These are phyloP conservation scores for Stictocephala bisonia DNA, from an alignment of 2,888 invertebrate genomes.

Conservation along the genomic window DNA sequence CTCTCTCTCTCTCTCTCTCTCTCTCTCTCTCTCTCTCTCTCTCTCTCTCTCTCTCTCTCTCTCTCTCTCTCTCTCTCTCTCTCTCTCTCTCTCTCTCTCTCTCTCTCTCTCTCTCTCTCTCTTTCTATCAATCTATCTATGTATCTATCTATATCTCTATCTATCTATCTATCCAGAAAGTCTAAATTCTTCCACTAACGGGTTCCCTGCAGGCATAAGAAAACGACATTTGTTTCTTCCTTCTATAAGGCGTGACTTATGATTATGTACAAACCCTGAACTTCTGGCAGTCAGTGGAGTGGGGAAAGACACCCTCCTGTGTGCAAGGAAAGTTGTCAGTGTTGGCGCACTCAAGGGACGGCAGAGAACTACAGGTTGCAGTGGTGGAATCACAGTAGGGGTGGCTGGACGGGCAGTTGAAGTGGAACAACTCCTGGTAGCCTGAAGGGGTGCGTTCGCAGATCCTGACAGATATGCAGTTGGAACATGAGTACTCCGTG, in stretches of 20 bases:
- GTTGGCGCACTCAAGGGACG: not conserved
- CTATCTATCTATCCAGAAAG: too few species aligned
- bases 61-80: slow-evolving; percentile 19
- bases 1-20: not conserved
- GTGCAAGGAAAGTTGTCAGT: slow-evolving; percentile 1
- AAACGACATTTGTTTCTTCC: too few species aligned
- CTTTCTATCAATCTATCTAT: too few species aligned
- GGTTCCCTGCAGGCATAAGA: too few species aligned
- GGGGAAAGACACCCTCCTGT: slow-evolving; percentile 14
- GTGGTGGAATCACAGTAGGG: slow-evolving; percentile 8
- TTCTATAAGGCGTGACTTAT: not conserved
- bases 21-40: slow-evolving; percentile 33
- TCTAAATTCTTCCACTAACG: too few species aligned
- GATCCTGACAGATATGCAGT: not conserved
- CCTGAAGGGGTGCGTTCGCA: not conserved
- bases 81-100: not conserved
- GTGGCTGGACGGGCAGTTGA: not conserved
- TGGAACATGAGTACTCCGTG: not conserved
- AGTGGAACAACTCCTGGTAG: not conserved
- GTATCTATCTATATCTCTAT: too few species aligned
- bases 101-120: too few species aligned
- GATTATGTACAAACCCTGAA: not conserved
- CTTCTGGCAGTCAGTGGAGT: not conserved
- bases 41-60: slow-evolving; percentile 26
- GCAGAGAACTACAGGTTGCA: not conserved